These are phyloP conservation scores for Phenganax stokvisi DNA, from an alignment of 92 coral and sea anemone species.

Conservation along the genomic window DNA sequence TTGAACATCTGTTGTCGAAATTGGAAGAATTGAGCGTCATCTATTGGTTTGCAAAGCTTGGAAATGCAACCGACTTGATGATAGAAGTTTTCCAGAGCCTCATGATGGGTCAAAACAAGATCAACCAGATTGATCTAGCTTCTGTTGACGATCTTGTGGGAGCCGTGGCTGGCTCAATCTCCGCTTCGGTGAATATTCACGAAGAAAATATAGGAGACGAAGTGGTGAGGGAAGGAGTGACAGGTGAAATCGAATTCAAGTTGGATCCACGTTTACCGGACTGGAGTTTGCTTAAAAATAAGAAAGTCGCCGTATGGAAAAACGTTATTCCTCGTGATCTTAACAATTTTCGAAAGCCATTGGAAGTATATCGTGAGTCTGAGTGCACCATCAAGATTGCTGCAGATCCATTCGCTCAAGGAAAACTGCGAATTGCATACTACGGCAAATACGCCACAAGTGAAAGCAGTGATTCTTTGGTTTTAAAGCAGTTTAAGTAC, in stretches of 20 bases:
- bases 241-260: constrained; percentile 8
- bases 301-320: constrained; percentile 11
- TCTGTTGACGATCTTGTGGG: constrained; percentile 19
- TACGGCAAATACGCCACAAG: constrained; percentile 1
- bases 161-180: constrained; percentile 20
- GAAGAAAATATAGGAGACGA: constrained; percentile 15
- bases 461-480: constrained; percentile 3
- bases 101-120: not conserved
- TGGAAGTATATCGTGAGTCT: constrained; percentile 3
- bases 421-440: constrained; percentile 22
- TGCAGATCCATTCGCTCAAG: constrained; percentile 31
- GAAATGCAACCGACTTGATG: constrained; percentile 22
- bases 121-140: constrained; percentile 2
- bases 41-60: constrained; percentile 35
- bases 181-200: not conserved
- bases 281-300: not conserved
- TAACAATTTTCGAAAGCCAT: not conserved
- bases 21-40: not conserved
- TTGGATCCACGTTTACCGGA: constrained; percentile 7
- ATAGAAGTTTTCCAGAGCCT: constrained; percentile 23
- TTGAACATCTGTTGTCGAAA: constrained; percentile 19
- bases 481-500: constrained; percentile 28
- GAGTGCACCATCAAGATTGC: constrained; percentile 23
- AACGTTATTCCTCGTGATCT: constrained; percentile 6
- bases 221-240: constrained; percentile 1